A percentile compares a stretch with the other conserved stretches of the same genome.
phyloP scores from a whole-genome alignment of 2,888 invertebrate genomes.

The Synanthedon formicaeformis region DNA sequence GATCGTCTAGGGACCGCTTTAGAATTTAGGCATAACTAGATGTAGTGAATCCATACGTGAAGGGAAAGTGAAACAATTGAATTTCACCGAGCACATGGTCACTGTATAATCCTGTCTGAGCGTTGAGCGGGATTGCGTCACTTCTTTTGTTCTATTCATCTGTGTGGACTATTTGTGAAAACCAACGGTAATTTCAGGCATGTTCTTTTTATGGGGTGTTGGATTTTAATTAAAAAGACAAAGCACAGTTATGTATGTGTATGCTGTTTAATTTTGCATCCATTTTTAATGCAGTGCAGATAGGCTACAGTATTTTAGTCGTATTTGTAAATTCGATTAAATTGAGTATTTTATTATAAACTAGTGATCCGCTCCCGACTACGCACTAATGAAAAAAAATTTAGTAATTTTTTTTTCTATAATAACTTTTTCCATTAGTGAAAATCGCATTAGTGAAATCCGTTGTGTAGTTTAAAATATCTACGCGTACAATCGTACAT shows the following conservation, averaged over 20 bases:
- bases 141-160: neutral
- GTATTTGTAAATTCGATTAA: no score
- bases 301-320: no score
- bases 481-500: no score
- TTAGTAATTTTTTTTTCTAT: no score
- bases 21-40: neutral
- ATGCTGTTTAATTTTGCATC: neutral
- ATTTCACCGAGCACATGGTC: conserved; percentile 29
- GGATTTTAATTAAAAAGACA: neutral
- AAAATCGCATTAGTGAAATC: no score
- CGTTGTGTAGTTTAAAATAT: no score
- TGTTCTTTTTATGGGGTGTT: neutral
- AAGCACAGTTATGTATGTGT: neutral
- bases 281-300: neutral
- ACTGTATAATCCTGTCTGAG: conserved; percentile 7
- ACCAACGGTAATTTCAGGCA: neutral
- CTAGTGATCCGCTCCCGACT: neutral
- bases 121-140: neutral
- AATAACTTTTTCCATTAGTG: no score
- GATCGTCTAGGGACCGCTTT: no score
- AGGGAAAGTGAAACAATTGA: conserved; percentile 44
- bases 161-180: neutral
- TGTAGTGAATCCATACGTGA: conserved; percentile 14
- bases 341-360: neutral
- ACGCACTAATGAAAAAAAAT: no score